Evolutionary conservation across 2,113 vertebrate genomes (phyloP), one percentile per base, ranked within the genome.

Genomic region (Melanocharis versteri): DNA sequence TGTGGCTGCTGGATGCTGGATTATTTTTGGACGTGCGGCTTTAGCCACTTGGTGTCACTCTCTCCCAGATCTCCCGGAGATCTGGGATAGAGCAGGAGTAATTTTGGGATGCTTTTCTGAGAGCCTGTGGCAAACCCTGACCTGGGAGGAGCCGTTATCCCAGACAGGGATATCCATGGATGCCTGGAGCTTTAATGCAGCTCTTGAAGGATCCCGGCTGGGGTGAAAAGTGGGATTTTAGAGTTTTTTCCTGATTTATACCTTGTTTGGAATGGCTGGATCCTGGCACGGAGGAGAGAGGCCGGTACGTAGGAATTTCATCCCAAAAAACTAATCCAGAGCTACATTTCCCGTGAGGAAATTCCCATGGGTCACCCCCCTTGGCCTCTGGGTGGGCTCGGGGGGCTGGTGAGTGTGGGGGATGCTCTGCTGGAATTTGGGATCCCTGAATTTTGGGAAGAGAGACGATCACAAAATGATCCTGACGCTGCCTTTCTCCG

Each of bases 241-340:
- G n/a, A n/a, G n/a, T 40, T 51, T 86, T 68, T 50, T 7, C 11
- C 7, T 4, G 39, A 48, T 8, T 2, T 28, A 26, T 42, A 37
- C 6, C 12, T 65, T 28, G 6, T 68, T 47, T n/a, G 15, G 14
- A 26, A 54, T 27, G 19, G 9, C 26, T 31, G 56, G 12, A 51
- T 77, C 24, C 30, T 1, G 7, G 22, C 27, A 10, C 0, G 0
- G 27, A 56, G 57, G 28, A 1, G 3, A 33, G 62, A 33, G 22
- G 33, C 12, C 0, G 2, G 14, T 33, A 37, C 0, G 0, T 17
- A 5, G 33, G 8, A 12, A 3, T n/a, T 66, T 33, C 23, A 9
- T 24, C 28, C 31, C 4, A 0, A 85, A 65, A 57, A 62, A 15
- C 0, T 7, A 0, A 1, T 0, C 2, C 14, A 30, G 33, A 44